These are phyloP conservation scores for Torymus tubicola DNA, from an alignment of 2,888 invertebrate species.

Conservation along the genomic window DNA sequence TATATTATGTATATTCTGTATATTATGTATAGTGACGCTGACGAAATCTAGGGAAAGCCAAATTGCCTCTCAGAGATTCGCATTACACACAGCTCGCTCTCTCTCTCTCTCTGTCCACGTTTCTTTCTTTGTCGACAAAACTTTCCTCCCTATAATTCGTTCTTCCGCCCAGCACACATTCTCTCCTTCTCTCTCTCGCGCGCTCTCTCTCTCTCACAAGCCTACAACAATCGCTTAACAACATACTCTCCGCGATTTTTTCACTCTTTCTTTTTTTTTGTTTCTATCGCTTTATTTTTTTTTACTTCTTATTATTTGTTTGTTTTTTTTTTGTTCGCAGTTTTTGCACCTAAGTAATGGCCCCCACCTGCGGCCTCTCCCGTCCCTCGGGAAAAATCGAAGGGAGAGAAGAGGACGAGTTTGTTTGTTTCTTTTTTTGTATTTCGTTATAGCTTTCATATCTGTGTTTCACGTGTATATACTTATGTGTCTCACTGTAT, in stretches of 20 bases:
- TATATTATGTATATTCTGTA: slow-evolving; percentile 50
- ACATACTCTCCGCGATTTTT: no score
- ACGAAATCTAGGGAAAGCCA: slow-evolving; percentile 57
- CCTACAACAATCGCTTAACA: no score
- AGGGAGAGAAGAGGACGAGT: slow-evolving; percentile 55
- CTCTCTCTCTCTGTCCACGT: background rate
- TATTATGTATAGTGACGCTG: slow-evolving; percentile 56
- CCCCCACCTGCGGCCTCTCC: slow-evolving; percentile 57
- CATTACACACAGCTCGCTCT: slow-evolving; percentile 4
- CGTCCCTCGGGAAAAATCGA: slow-evolving; percentile 45
- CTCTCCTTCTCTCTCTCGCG: slow-evolving; percentile 18
- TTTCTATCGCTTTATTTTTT: slow-evolving; percentile 3
- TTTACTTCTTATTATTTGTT: slow-evolving; percentile 29
- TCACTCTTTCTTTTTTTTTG: slow-evolving; percentile 13
- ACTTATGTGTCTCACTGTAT: no score
- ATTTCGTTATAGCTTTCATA: background rate
- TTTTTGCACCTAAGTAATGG: slow-evolving; percentile 53
- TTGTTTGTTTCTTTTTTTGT: slow-evolving; percentile 16
- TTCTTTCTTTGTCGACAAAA: background rate
- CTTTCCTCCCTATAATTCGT: background rate
- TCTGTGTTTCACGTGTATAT: background rate
- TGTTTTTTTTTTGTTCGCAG: slow-evolving; percentile 25
- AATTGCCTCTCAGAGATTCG: slow-evolving; percentile 51
- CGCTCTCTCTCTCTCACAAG: background rate
- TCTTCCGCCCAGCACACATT: slow-evolving; percentile 1